Base-by-base conservation (phyloP, 1,140 invertebrate genomes). In the Calliopsis andreniformis region DNA sequence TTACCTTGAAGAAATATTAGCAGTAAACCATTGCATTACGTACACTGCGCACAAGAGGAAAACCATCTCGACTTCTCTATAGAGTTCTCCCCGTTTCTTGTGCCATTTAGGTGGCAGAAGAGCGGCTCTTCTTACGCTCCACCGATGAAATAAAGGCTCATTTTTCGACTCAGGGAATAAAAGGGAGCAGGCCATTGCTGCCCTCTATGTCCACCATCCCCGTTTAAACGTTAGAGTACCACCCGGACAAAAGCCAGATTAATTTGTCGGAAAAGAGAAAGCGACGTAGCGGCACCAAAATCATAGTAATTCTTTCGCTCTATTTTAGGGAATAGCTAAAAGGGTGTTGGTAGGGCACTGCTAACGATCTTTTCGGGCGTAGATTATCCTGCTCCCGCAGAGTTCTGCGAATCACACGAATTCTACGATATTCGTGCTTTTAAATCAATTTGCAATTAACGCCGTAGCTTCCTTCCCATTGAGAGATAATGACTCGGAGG, bases 91-190 rank as follows among this genome's bases (percentile, higher is more conserved):
- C 62, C 64, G 75, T 81, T 81, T 82, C 76, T 79, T 62, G 55
- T 35, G 73, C 49, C 66, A 61, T 83, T 82, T 71, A 76, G 80
- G 43, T 71, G 82, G 76, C 66, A 83, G 80, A 79, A 83, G 78
- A 25, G 76, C 66, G 51, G 43, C 70, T 75, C 68, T 76, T 55
- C 67, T 79, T 78, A 68, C 70, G 63, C 78, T 71, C 53, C 55
- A 45, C 76, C 82, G 82, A 83, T 83, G 82, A 83, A 83, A 83
- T 83, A 83, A 83, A 68, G 82, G 70, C 82, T 83, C 82, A 83
- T 83, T 83, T 83, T 83, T 83, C 81, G 80, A 83, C 67, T 49
- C 66, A 61, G 66, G 45, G 78, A 76, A 79, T 76, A 83, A 83
- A 83, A 55, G 76, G 82, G 71, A 71, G 59, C 42, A 61, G 61